Percentiles rank a stretch among this genome's conserved stretches.
phyloP scores from a whole-genome alignment of 2,888 invertebrate species.

The Willowsia nigromaculata region DNA sequence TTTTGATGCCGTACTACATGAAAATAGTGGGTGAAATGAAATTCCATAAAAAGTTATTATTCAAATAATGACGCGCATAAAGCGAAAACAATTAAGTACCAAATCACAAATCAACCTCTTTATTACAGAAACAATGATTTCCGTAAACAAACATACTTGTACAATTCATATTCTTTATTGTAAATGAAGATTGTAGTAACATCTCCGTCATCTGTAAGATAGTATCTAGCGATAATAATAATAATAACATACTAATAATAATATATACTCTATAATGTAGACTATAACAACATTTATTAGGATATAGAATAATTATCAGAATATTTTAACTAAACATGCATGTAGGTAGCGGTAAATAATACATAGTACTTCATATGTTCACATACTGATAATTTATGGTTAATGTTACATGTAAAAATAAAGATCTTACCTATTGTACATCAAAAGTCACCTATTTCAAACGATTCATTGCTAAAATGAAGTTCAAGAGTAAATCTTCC shows the following conservation, averaged over 20 bases:
- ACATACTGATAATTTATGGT: neutral
- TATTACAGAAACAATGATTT: neutral
- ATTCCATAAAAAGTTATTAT: too few species aligned
- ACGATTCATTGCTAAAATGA: neutral
- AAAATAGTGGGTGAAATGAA: too few species aligned
- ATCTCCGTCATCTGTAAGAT: too few species aligned
- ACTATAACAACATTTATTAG: too few species aligned
- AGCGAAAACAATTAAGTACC: too few species aligned
- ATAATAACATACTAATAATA: too few species aligned
- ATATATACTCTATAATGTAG: too few species aligned
- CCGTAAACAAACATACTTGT: neutral
- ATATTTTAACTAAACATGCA: neutral
- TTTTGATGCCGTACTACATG: too few species aligned
- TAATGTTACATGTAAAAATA: conserved; percentile 36
- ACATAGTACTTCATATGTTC: neutral
- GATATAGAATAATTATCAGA: neutral
- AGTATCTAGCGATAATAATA: too few species aligned
- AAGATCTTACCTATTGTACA: neutral
- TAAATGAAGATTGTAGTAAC: conserved; percentile 28
- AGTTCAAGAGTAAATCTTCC: neutral
- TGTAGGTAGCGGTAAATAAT: neutral
- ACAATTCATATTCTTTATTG: conserved; percentile 25
- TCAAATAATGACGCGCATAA: too few species aligned
- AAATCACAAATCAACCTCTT: neutral
- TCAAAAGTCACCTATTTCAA: conserved; percentile 25